Base-by-base conservation (phyloP, 2,797 vertebrate genomes). In the Chaetophractus vellerosus region DNA sequence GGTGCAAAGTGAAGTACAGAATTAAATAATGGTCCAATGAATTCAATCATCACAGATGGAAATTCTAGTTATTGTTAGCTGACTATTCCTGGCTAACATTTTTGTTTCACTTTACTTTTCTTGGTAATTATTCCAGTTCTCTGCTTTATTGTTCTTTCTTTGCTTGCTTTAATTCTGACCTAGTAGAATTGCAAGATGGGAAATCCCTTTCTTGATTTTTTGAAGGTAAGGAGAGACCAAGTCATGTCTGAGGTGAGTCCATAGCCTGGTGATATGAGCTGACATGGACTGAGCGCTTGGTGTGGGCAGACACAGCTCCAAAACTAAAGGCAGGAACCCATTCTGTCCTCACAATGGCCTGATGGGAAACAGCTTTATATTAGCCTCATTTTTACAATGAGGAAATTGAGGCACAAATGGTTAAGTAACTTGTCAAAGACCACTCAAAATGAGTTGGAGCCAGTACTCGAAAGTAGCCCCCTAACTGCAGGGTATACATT, bases 141-240 rank as follows among this genome's bases (percentile, higher is more conserved):
- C 26, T 68, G 21, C 41, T 10, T n/a, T 85, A 23, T n/a, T 71
- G 28, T n/a, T 83, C 6, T 66, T 71, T 81, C 41, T 64, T 75
- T 79, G 24, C 64, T 89, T 79, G 3, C 31, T 71, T 78, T 66
- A 78, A 64, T 85, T 63, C 28, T 81, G 4, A 83, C 9, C 45
- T 55, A 48, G 5, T 86, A 81, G 28, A 23, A 59, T 10, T 41
- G 48, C 16, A 71, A 26, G 4, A 24, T 89, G 48, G n/a, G 36
- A 90, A 68, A 33, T 64, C 9, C 80, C 31, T 85, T 90, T 69
- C 76, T 92, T 52, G 24, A 69, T 31, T 76, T 24, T 84, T 91
- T 36, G 33, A 36, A 78, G 55, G 11, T n/a, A 38, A 28, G 24
- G 15, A 50, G 36, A 80, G 48, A 64, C 1, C 3, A 31, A 26